Evolutionary conservation across 2,888 invertebrate species (phyloP).

Genomic region (Pyrgus malvae): DNA sequence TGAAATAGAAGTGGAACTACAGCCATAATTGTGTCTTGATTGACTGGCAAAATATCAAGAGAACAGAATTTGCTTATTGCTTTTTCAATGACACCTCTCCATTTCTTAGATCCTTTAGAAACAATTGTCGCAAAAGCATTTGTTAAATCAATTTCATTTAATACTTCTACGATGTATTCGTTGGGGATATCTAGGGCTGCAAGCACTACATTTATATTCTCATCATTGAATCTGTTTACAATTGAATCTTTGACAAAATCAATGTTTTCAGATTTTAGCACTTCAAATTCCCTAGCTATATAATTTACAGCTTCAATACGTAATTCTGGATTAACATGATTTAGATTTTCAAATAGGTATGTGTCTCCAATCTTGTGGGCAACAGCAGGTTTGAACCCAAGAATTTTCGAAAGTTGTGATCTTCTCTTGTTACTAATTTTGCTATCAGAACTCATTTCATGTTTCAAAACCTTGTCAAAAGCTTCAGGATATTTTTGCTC

Average conservation of each 20-base stretch:
- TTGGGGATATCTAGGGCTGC: constrained; percentile 75
- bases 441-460: constrained; percentile 67
- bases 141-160: constrained; percentile 69
- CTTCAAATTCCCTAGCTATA: constrained; percentile 78
- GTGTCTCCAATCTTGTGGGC: constrained; percentile 75
- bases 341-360: constrained; percentile 85
- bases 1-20: constrained; percentile 85
- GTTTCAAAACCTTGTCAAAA: constrained; percentile 86
- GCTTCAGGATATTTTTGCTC: constrained; percentile 87
- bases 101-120: constrained; percentile 60
- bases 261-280: constrained; percentile 73
- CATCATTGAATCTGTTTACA: constrained; percentile 85
- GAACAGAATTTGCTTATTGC: constrained; percentile 75
- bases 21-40: constrained; percentile 80
- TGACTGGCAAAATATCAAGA: constrained; percentile 64
- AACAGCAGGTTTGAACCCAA: constrained; percentile 80
- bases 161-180: constrained; percentile 56
- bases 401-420: constrained; percentile 63
- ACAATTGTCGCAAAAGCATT: constrained; percentile 76
- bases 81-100: constrained; percentile 62
- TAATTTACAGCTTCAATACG: constrained; percentile 86
- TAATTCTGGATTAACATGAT: constrained; percentile 85
- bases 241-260: constrained; percentile 85
- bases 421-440: constrained; percentile 50
- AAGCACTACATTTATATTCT: constrained; percentile 82